phyloP scores from a whole-genome alignment of 2,888 invertebrate genomes.

The Hydriomena furcata region DNA sequence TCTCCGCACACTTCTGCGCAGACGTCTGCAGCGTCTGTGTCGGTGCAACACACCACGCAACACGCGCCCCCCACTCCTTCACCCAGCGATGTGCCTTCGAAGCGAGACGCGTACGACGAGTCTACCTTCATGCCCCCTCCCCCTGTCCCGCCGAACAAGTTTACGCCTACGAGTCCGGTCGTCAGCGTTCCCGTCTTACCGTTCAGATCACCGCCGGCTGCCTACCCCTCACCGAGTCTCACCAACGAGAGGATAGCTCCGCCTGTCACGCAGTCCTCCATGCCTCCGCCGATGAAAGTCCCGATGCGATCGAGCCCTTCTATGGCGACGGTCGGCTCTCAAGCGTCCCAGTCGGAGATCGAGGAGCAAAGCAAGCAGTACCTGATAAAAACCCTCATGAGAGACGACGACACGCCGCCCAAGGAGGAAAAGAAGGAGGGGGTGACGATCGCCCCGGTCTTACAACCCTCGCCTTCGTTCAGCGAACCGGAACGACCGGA shows the following conservation, averaged over 20 bases:
- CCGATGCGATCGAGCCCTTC: conserved; percentile 58
- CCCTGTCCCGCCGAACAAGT: conserved; percentile 57
- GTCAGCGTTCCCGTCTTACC: conserved; percentile 28
- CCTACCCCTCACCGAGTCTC: conserved; percentile 11
- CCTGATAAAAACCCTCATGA: conserved; percentile 95
- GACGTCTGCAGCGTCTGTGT: conserved; percentile 13
- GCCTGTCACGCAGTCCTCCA: conserved; percentile 39
- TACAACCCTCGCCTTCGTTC: conserved; percentile 6
- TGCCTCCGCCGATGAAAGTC: conserved; percentile 69
- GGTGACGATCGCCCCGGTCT: conserved; percentile 68
- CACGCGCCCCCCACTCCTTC: conserved; percentile 25
- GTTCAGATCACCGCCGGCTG: conserved; percentile 33
- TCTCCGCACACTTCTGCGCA: too few species aligned
- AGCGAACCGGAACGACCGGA: conserved; percentile 8
- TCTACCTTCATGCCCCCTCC: conserved; percentile 68
- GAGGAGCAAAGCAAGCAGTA: conserved; percentile 89
- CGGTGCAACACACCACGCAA: conserved; percentile 33
- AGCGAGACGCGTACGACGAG: conserved; percentile 45
- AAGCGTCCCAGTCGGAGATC: conserved; percentile 82
- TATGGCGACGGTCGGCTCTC: conserved; percentile 73
- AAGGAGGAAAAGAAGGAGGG: conserved; percentile 83
- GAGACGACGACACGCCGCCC: conserved; percentile 91
- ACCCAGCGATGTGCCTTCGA: conserved; percentile 39
- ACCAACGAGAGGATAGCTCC: conserved; percentile 1
- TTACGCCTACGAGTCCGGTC: conserved; percentile 32